phyloP scores from a whole-genome alignment of 2,888 invertebrate species.

The Ennomos fuscantarius region DNA sequence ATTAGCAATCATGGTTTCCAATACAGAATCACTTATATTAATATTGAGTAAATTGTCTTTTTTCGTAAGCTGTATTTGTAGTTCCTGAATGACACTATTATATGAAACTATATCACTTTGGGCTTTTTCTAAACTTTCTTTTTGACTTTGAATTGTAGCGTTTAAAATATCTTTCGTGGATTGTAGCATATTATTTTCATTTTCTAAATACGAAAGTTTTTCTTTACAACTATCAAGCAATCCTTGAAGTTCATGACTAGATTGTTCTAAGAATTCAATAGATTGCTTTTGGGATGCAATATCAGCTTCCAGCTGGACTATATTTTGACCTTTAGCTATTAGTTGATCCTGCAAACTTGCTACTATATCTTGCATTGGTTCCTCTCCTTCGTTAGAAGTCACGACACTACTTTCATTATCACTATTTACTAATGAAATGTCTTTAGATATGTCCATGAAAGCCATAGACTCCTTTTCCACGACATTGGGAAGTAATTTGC shows the following conservation, averaged over 20 bases:
- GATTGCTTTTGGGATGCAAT: slow-evolving; percentile 57
- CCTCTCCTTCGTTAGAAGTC: slow-evolving; percentile 48
- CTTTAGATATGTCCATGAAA: slow-evolving; percentile 68
- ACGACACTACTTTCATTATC: slow-evolving; percentile 61
- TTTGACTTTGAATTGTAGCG: slow-evolving; percentile 61
- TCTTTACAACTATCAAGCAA: slow-evolving; percentile 54
- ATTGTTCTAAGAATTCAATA: slow-evolving; percentile 58
- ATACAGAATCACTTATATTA: slow-evolving; percentile 50
- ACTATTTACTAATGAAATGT: slow-evolving; percentile 66
- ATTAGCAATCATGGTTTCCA: slow-evolving; percentile 65
- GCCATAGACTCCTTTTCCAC: slow-evolving; percentile 50
- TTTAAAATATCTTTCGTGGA: slow-evolving; percentile 63
- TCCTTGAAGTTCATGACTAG: slow-evolving; percentile 54
- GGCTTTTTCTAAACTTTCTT: slow-evolving; percentile 52
- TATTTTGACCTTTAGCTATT: slow-evolving; percentile 52
- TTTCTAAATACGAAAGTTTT: slow-evolving; percentile 54
- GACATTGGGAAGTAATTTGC: slow-evolving; percentile 20
- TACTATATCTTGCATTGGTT: slow-evolving; percentile 47
- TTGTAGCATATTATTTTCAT: slow-evolving; percentile 62
- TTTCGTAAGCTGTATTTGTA: slow-evolving; percentile 60
- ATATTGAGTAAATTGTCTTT: slow-evolving; percentile 50
- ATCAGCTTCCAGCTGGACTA: slow-evolving; percentile 60
- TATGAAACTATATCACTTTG: slow-evolving; percentile 65
- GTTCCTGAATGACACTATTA: slow-evolving; percentile 61
- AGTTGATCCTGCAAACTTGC: slow-evolving; percentile 57